Base-by-base conservation (phyloP, 1,140 invertebrate genomes). In the Grapholita molesta region DNA sequence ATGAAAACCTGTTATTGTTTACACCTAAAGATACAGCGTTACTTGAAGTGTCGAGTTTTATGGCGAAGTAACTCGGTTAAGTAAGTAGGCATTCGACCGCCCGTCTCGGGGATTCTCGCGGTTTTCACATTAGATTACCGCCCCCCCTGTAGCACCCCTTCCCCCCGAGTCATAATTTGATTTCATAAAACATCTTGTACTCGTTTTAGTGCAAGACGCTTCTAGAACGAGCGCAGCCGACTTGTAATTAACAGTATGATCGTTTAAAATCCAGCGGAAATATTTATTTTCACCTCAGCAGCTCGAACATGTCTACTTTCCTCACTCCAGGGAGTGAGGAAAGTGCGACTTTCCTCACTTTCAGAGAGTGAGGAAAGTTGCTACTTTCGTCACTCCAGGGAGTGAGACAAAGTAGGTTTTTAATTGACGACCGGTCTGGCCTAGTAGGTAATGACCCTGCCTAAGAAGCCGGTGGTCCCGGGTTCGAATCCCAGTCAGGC, bases 131-230 rank as follows among this genome's bases (percentile, higher is more conserved):
- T 61, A 61, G 55, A 61, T 61, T 61, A 61, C 55, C 28, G 7
- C 24, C 53, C 4, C 5, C 18, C 15, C 42, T 3, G 33, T 6
- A 9, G 3, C 52, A 24, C 53, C 11, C 12, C 11, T n/a, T 5
- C 24, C 55, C 52, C 24, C 23, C 42, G 32, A 30, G 25, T 28
- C 55, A 61, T 61, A 61, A 61, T 61, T 61, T 61, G 55, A 61
- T 61, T 61, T 61, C 25, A 61, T 61, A 61, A 61, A 61, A 61
- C 55, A 61, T 61, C 55, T 61, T 61, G 55, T 61, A 61, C 24
- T 61, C 55, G 55, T 25, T 61, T 61, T 61, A 61, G 55, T 61
- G 55, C 55, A 28, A 25, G 55, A 61, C 55, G 55, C 55, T 61
- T 61, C 42, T 9, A 48, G 42, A 21, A n/a, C 9, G 42, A 7